A percentile compares a stretch with the other conserved stretches of the same genome.
phyloP scores from a whole-genome alignment of 2,888 invertebrate genomes.

The Adela reaumurella region DNA sequence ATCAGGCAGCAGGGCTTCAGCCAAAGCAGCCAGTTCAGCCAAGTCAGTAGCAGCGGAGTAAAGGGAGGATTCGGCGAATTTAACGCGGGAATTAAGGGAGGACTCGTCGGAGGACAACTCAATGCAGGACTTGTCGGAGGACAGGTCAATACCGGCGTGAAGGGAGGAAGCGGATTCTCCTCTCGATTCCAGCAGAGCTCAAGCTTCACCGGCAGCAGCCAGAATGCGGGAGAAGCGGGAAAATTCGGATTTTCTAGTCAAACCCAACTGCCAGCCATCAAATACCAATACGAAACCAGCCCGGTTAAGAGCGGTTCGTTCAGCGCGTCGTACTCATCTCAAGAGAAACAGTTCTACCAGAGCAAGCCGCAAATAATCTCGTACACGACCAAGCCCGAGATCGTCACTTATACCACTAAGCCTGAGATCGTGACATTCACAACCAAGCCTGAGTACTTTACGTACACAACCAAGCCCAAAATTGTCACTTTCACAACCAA shows the following conservation, averaged over 20 bases:
- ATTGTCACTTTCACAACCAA: slow-evolving; percentile 22
- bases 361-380: slow-evolving; percentile 17
- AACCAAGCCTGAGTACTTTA: slow-evolving; percentile 26
- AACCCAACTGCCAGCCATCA: background rate
- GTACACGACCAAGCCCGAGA: slow-evolving; percentile 19
- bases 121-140: slow-evolving; percentile 7
- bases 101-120: slow-evolving; percentile 5
- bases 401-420: slow-evolving; percentile 30
- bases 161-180: background rate
- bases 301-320: slow-evolving; percentile 35
- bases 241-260: background rate
- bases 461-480: slow-evolving; percentile 29
- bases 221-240: background rate
- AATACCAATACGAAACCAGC: background rate
- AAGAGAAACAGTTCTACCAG: slow-evolving; percentile 36
- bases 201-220: background rate
- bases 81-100: slow-evolving; percentile 4
- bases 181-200: background rate
- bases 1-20: slow-evolving; percentile 21
- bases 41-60: slow-evolving; percentile 10
- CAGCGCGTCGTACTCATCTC: slow-evolving; percentile 25
- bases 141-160: slow-evolving; percentile 9
- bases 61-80: slow-evolving; percentile 1
- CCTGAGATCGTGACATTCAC: slow-evolving; percentile 31
- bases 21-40: slow-evolving; percentile 14